Percentiles rank a stretch among this genome's conserved stretches.
These are phyloP conservation scores for Eublepharis macularius DNA, from an alignment of 2,113 vertebrate genomes.

Conservation along the genomic window DNA sequence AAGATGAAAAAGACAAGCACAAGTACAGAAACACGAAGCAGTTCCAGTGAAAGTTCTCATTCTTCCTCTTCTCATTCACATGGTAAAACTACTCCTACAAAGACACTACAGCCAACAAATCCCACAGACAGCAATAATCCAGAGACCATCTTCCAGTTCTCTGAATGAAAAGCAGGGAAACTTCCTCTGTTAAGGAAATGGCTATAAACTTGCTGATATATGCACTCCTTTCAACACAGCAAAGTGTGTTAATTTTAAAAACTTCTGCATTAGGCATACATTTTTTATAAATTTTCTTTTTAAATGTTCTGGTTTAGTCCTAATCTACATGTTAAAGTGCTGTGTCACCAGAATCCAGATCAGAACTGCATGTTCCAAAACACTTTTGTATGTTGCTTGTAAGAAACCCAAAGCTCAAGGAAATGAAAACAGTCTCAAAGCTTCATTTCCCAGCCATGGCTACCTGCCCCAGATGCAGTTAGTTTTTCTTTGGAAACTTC, in stretches of 20 bases:
- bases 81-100: slow-evolving; percentile 83
- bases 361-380: background rate
- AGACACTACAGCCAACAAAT: slow-evolving; percentile 73
- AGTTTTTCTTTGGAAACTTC: background rate
- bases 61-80: slow-evolving; percentile 94
- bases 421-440: background rate
- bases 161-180: slow-evolving; percentile 69
- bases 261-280: background rate
- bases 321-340: slow-evolving; percentile 57
- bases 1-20: slow-evolving; percentile 99
- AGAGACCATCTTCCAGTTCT: slow-evolving; percentile 80
- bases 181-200: slow-evolving; percentile 2
- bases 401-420: background rate
- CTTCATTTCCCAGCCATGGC: background rate
- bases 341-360: slow-evolving; percentile 42
- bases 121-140: slow-evolving; percentile 72
- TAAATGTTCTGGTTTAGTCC: slow-evolving; percentile 55
- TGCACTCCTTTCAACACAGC: slow-evolving; percentile 22
- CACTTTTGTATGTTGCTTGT: background rate
- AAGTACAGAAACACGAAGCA: slow-evolving; percentile 97
- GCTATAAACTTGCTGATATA: slow-evolving; percentile 6
- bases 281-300: slow-evolving; percentile 55
- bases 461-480: background rate
- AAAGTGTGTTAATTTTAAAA: slow-evolving; percentile 37
- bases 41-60: slow-evolving; percentile 95